Evolutionary conservation across 2,797 vertebrate species (phyloP).

Genomic region (Cynodonichthys magdalenae): DNA sequence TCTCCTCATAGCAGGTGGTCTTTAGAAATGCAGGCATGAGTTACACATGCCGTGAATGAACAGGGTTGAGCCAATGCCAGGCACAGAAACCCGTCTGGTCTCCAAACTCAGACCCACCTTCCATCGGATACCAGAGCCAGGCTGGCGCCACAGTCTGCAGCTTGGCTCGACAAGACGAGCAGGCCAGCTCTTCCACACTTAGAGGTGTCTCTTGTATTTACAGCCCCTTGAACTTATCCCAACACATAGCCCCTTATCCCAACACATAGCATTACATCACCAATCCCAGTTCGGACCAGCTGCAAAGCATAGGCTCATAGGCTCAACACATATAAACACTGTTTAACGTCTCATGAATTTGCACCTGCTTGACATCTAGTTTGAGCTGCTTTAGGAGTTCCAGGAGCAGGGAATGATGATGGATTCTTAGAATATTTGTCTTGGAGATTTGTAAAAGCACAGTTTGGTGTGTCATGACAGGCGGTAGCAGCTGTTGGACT

Average conservation of each 20-base stretch:
- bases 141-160: constrained; percentile 66
- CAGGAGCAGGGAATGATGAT: constrained; percentile 27
- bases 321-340: constrained; percentile 34
- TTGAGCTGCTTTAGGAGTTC: constrained; percentile 19
- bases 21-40: constrained; percentile 53
- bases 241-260: constrained; percentile 42
- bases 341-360: constrained; percentile 41
- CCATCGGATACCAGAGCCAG: constrained; percentile 64
- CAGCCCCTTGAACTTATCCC: constrained; percentile 30
- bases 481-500: constrained; percentile 64
- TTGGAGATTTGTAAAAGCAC: constrained; percentile 40
- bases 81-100: constrained; percentile 42
- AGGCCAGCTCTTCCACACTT: constrained; percentile 40
- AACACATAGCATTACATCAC: constrained; percentile 70
- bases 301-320: constrained; percentile 23
- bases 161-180: constrained; percentile 59
- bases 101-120: constrained; percentile 50
- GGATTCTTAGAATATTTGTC: constrained; percentile 42
- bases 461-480: constrained; percentile 52
- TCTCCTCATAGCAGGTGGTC: constrained; percentile 39
- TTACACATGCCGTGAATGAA: constrained; percentile 48
- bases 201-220: constrained; percentile 63
- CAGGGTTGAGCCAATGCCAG: constrained; percentile 28
- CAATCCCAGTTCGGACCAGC: constrained; percentile 50
- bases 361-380: constrained; percentile 37